Percentiles rank a stretch among this genome's conserved stretches.
phyloP scores from a whole-genome alignment of 35 echinoderm and acorn worm species.

The Acanthaster planci region DNA sequence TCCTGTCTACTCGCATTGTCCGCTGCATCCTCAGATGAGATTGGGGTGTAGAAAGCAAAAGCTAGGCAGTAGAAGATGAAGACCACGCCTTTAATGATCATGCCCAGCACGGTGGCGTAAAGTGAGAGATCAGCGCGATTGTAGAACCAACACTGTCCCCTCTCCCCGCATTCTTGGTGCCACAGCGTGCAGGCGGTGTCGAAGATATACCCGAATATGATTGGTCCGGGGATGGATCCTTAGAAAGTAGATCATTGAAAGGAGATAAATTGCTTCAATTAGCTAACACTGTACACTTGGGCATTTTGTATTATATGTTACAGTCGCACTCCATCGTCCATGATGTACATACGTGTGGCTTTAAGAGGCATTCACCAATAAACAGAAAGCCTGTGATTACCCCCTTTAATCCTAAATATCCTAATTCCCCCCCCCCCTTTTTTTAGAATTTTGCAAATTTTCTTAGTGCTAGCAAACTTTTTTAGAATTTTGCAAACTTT shows the following conservation, averaged over 20 bases:
- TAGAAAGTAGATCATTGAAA: background rate
- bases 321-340: no score
- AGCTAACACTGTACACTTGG: no score
- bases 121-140: slow-evolving; percentile 9
- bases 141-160: slow-evolving; percentile 44
- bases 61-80: slow-evolving; percentile 1
- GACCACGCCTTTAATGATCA: slow-evolving; percentile 18
- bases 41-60: background rate
- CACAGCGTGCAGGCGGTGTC: slow-evolving; percentile 35
- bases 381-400: background rate
- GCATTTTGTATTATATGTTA: no score
- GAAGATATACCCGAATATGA: slow-evolving; percentile 32
- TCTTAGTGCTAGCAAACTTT: no score
- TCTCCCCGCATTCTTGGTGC: slow-evolving; percentile 44
- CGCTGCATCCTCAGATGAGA: background rate
- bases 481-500: no score
- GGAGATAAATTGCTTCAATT: background rate
- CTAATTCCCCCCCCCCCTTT: no score
- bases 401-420: background rate
- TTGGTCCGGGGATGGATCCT: slow-evolving; percentile 42
- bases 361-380: background rate
- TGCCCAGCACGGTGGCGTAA: slow-evolving; percentile 2
- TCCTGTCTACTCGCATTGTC: background rate
- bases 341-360: no score
- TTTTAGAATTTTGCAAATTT: no score